These are phyloP conservation scores for Pseudocheirus occidentalis DNA, from an alignment of 2,797 vertebrate genomes.

Conservation along the genomic window DNA sequence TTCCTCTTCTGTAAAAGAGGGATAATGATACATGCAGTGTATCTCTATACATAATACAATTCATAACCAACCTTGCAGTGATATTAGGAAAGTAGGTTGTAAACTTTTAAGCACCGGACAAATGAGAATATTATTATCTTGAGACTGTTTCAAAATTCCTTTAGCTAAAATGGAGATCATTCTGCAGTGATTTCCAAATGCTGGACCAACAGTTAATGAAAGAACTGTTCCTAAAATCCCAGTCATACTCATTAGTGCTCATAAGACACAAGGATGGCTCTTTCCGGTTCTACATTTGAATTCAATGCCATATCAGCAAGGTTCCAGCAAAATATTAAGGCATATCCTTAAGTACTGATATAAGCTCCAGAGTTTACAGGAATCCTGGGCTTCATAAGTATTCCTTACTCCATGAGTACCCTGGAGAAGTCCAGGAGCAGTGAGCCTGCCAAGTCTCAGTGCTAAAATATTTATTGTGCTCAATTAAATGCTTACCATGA, in stretches of 20 bases:
- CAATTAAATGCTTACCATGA: constrained; percentile 59
- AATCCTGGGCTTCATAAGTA: neutral
- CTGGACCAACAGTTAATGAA: neutral
- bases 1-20: neutral
- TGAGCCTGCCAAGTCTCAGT: constrained; percentile 14
- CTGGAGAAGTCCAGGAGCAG: constrained; percentile 12
- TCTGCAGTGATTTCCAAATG: neutral
- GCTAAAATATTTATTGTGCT: constrained; percentile 50
- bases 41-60: neutral
- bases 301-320: neutral
- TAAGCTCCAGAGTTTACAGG: neutral
- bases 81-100: neutral
- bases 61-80: neutral
- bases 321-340: neutral
- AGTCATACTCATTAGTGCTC: neutral
- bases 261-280: neutral
- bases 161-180: neutral
- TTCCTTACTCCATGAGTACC: neutral
- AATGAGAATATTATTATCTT: neutral
- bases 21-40: neutral
- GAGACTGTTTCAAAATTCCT: neutral
- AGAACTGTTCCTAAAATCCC: neutral
- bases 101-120: neutral
- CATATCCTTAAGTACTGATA: neutral
- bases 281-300: constrained; percentile 36